Evolutionary conservation across 2,113 vertebrate species (phyloP).

Genomic region (Stomatorhinus ivindoensis): DNA sequence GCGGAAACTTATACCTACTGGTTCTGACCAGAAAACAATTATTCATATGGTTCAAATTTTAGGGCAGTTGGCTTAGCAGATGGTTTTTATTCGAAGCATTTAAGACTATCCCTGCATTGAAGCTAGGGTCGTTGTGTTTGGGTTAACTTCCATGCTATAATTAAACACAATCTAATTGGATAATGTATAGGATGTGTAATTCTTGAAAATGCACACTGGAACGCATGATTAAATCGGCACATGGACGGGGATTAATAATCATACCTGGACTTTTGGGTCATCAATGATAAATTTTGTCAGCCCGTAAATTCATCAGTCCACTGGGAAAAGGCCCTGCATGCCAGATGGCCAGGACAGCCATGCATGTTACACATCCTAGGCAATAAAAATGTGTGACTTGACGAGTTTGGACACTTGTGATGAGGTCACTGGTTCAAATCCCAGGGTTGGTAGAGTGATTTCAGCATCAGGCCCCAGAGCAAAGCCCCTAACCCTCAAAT

Average conservation of each 20-base stretch:
- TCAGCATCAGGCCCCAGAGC: not conserved
- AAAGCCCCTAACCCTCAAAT: not conserved
- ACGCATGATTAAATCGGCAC: not conserved
- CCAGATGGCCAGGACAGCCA: not conserved
- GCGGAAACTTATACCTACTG: too few species aligned
- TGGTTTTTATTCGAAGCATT: not conserved
- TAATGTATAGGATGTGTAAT: not conserved
- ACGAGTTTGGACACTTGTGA: not conserved
- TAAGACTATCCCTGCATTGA: not conserved
- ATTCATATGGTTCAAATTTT: not conserved
- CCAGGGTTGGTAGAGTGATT: not conserved
- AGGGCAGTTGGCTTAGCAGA: not conserved
- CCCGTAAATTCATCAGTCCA: not conserved
- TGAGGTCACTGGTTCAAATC: not conserved
- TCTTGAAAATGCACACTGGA: not conserved
- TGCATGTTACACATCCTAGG: not conserved
- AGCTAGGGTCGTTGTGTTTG: not conserved
- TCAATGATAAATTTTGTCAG: not conserved
- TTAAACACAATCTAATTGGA: not conserved
- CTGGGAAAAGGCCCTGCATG: not conserved
- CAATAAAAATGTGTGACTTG: not conserved
- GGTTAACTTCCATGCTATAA: not conserved
- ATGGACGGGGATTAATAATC: not conserved
- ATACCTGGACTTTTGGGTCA: not conserved
- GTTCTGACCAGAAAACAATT: not conserved